Evolutionary conservation across 2,888 invertebrate genomes (phyloP).

Genomic region (Harpagoxenus sublaevis): DNA sequence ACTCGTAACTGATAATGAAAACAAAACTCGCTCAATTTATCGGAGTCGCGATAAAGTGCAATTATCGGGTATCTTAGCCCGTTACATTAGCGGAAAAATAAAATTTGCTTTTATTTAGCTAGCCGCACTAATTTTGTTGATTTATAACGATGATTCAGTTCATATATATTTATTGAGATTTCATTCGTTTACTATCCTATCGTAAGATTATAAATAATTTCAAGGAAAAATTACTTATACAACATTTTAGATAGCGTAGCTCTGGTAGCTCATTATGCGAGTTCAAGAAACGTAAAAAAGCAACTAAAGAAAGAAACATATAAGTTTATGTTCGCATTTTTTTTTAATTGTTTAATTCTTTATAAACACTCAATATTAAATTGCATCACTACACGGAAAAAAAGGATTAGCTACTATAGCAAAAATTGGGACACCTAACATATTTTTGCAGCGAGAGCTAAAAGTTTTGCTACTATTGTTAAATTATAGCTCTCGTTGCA

Average conservation of each 20-base stretch:
- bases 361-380: constrained; percentile 1
- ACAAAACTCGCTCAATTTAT: constrained; percentile 16
- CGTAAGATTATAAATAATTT: not conserved
- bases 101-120: not conserved
- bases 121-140: not conserved
- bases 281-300: not conserved
- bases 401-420: too few species aligned
- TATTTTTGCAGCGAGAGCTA: too few species aligned
- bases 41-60: not conserved
- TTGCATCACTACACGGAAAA: not conserved
- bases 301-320: not conserved
- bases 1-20: constrained; percentile 1
- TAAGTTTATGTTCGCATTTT: not conserved
- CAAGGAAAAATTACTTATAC: not conserved
- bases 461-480: too few species aligned
- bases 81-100: constrained; percentile 9
- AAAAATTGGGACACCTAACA: too few species aligned
- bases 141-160: not conserved
- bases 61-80: constrained; percentile 10
- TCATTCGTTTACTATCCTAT: not conserved
- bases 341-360: not conserved
- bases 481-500: too few species aligned
- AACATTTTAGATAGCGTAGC: not conserved
- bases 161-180: not conserved
- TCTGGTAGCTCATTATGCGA: not conserved